Evolutionary conservation across 2,888 invertebrate species (phyloP), one percentile per base, ranked within the genome.

Genomic region (Sarcophaga subvicina): DNA sequence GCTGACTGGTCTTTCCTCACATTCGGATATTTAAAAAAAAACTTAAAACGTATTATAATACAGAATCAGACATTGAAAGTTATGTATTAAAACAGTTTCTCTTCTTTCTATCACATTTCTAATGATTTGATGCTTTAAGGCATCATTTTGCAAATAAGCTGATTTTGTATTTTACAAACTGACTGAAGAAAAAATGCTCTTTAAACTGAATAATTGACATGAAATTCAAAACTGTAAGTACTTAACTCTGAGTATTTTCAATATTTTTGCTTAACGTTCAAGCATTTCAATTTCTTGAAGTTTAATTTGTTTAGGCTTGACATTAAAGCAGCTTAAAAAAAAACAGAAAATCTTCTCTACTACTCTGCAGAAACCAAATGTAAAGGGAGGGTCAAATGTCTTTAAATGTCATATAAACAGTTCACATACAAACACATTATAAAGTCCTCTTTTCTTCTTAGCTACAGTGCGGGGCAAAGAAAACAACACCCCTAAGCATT

Each of bases 271-370:
- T 3, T 4, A n/a, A 20, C n/a, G 17, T 67, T n/a, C 37, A 67
- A 67, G 45, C n/a, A 37, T 20, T 47, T 67, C 22, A 67, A 45
- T 47, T 47, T 20, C 20, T 27, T 11, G 37, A 67, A 67, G 47
- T 67, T 27, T 12, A 67, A 67, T 45, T 67, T 67, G 67, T 47
- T 67, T 67, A 67, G 45, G 67, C 67, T 67, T 67, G 47, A 47
- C 67, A 47, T 47, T 22, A 67, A 67, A 47, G 47, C 67, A 67
- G 54, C 54, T 54, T 54, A 54, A 54, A 37, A 37, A 37, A 37
- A 54, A 54, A 54, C 4, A 14, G 17, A 54, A 54, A 54, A 54
- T 54, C 54, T 5, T 12, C 54, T 54, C 54, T 12, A 17, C 17
- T 54, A 4, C 17, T 17, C 0, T 17, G 4, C 3, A 22, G 4